Evolutionary conservation across 2,888 invertebrate species (phyloP).

Genomic region (Microplitis manilae): DNA sequence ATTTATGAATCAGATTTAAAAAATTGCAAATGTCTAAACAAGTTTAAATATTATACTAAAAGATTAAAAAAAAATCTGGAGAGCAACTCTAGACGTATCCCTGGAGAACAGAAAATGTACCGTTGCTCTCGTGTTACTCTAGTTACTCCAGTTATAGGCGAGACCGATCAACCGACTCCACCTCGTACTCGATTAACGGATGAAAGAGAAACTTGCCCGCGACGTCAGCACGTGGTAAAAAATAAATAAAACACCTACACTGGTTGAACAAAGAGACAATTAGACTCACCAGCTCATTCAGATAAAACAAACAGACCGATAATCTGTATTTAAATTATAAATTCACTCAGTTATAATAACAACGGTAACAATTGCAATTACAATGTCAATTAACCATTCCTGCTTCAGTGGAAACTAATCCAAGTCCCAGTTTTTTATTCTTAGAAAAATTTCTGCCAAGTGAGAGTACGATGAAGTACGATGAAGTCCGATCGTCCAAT

Average conservation of each 20-base stretch:
- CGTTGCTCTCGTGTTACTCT: slow-evolving; percentile 58
- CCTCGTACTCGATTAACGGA: slow-evolving; percentile 45
- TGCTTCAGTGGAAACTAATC: no score
- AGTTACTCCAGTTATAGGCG: slow-evolving; percentile 66
- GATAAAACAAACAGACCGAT: background rate
- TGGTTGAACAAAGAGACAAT: background rate
- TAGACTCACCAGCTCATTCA: background rate
- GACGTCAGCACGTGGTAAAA: slow-evolving; percentile 51
- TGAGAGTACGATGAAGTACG: background rate
- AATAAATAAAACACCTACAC: slow-evolving; percentile 31
- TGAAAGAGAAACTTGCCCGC: slow-evolving; percentile 68
- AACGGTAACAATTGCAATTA: no score
- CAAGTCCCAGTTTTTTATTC: no score
- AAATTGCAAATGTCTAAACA: background rate
- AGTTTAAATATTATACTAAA: slow-evolving; percentile 1
- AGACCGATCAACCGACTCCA: slow-evolving; percentile 51
- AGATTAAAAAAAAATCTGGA: slow-evolving; percentile 18
- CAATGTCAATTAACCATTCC: no score
- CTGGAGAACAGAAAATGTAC: slow-evolving; percentile 52
- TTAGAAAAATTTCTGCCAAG: background rate
- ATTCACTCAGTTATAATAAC: no score
- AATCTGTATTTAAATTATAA: background rate
- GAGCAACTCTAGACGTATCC: slow-evolving; percentile 26
- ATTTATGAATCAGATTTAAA: background rate
- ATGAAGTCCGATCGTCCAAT: no score